These are phyloP conservation scores for Oppia nitens DNA, from an alignment of 1,140 invertebrate species.

Conservation along the genomic window DNA sequence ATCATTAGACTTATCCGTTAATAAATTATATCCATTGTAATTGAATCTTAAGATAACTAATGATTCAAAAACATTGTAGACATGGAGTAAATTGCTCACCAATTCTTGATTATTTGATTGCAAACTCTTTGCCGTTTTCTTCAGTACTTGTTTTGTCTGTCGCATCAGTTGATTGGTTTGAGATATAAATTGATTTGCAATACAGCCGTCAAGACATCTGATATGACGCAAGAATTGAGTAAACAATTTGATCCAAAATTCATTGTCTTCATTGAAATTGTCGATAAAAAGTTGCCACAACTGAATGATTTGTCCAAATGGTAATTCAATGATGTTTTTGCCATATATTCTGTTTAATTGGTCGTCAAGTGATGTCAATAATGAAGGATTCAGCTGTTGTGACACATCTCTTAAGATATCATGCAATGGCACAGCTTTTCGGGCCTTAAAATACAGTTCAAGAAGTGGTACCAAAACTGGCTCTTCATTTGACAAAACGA, in stretches of 20 bases:
- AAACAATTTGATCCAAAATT: background rate
- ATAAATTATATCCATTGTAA: background rate
- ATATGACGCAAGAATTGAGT: background rate
- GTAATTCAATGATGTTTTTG: too few relatives aligned
- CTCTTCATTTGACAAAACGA: too few relatives aligned
- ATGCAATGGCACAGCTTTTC: too few relatives aligned
- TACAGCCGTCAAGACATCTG: background rate
- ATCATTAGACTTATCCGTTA: background rate
- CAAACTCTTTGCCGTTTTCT: background rate
- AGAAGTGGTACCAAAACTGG: too few relatives aligned
- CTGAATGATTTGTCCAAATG: conserved; percentile 12
- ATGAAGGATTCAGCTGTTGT: too few relatives aligned
- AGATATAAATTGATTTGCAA: background rate
- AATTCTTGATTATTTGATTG: background rate
- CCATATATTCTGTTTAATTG: too few relatives aligned
- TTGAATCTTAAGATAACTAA: background rate
- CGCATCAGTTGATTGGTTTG: background rate
- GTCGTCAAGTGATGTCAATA: too few relatives aligned
- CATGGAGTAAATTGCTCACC: background rate
- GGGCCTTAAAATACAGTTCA: too few relatives aligned
- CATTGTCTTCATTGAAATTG: background rate
- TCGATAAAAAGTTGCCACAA: conserved; percentile 12
- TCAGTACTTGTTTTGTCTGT: background rate
- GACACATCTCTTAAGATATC: too few relatives aligned
- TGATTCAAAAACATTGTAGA: background rate